phyloP scores from a whole-genome alignment of 1,140 invertebrate species.

The Cyphomyrmex costatus region DNA sequence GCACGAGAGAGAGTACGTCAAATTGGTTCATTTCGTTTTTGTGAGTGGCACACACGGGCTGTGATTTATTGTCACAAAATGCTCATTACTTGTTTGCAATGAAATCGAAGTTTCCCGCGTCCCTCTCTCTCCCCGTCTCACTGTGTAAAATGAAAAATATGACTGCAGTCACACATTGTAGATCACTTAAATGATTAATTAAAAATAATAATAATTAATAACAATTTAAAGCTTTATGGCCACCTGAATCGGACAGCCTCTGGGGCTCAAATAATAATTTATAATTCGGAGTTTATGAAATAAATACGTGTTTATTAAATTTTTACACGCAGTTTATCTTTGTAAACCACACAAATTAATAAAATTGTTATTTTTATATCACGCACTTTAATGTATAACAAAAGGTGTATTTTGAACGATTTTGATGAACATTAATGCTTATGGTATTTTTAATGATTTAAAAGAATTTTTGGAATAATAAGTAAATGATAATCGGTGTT shows the following conservation, averaged over 20 bases:
- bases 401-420: not conserved
- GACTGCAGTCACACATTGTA: not conserved
- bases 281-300: constrained; percentile 25
- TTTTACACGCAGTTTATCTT: constrained; percentile 11
- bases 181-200: constrained; percentile 46
- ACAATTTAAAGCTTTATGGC: constrained; percentile 28
- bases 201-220: constrained; percentile 39
- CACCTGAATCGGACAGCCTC: not conserved
- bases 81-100: constrained; percentile 48
- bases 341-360: not conserved
- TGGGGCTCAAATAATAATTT: constrained; percentile 33
- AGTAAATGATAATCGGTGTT: not conserved
- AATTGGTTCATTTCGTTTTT: constrained; percentile 55
- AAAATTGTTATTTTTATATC: constrained; percentile 11
- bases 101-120: constrained; percentile 26
- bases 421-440: not conserved
- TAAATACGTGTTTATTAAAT: constrained; percentile 33
- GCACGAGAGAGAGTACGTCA: constrained; percentile 33
- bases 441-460: not conserved
- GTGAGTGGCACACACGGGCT: constrained; percentile 16
- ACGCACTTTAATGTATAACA: not conserved
- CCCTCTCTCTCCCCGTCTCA: not conserved
- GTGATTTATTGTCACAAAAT: constrained; percentile 55
- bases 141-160: constrained; percentile 27
- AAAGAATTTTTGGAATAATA: not conserved